phyloP scores from a whole-genome alignment of 2,113 vertebrate genomes.

The Pangasianodon hypophthalmus region DNA sequence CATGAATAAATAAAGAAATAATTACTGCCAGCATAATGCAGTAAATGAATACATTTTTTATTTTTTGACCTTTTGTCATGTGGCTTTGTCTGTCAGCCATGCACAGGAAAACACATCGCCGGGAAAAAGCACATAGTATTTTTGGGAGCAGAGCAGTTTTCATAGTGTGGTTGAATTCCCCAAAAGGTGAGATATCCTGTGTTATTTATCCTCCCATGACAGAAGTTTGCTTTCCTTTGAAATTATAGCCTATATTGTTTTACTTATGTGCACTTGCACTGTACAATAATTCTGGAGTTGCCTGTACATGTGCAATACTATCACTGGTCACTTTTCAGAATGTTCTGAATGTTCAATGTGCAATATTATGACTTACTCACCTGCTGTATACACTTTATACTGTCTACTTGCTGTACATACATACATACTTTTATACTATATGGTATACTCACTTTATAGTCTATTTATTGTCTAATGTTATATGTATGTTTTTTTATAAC shows the following conservation, averaged over 20 bases:
- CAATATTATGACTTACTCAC: too few species aligned
- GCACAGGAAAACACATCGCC: neutral
- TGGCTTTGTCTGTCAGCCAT: neutral
- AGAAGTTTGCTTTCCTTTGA: neutral
- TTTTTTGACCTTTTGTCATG: neutral
- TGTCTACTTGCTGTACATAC: too few species aligned
- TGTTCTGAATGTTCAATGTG: too few species aligned
- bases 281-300: neutral
- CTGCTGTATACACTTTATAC: too few species aligned
- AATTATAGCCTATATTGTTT: neutral
- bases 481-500: too few species aligned
- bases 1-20: neutral
- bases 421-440: too few species aligned
- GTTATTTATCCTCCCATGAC: neutral
- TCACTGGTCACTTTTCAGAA: too few species aligned
- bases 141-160: neutral
- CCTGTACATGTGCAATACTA: too few species aligned
- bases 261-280: neutral
- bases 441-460: too few species aligned
- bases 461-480: too few species aligned
- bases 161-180: neutral
- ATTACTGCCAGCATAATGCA: neutral
- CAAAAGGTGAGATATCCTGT: neutral
- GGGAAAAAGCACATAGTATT: neutral
- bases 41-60: neutral